A percentile compares a stretch with the other conserved stretches of the same genome.
phyloP scores from a whole-genome alignment of 2,888 invertebrate genomes.

The Aquatica leii region DNA sequence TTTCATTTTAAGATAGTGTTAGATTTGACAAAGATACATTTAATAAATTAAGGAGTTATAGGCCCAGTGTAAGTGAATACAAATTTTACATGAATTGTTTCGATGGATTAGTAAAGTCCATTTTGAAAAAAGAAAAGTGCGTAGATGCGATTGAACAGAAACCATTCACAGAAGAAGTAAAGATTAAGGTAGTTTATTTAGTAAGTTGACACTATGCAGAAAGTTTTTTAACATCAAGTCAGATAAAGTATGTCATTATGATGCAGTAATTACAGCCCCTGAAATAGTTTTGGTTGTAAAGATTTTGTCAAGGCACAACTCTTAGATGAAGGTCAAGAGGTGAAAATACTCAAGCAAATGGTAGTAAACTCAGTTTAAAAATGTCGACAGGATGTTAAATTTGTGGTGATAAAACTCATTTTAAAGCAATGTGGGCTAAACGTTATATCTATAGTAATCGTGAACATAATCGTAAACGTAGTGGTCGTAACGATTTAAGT shows the following conservation, averaged over 20 bases:
- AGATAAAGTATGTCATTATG: conserved; percentile 32
- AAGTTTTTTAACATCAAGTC: conserved; percentile 40
- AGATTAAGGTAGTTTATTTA: background rate
- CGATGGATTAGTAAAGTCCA: too few relatives aligned
- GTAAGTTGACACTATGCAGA: conserved; percentile 38
- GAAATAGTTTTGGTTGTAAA: conserved; percentile 41
- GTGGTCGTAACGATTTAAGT: too few relatives aligned
- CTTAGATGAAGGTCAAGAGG: conserved; percentile 33
- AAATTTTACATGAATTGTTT: too few relatives aligned
- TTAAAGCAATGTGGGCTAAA: background rate
- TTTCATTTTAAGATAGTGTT: too few relatives aligned
- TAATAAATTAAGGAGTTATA: too few relatives aligned
- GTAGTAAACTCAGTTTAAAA: conserved; percentile 6
- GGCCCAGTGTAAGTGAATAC: too few relatives aligned
- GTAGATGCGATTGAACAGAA: background rate
- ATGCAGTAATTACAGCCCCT: conserved; percentile 43
- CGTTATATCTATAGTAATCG: background rate
- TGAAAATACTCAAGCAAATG: background rate
- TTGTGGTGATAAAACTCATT: background rate
- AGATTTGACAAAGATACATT: too few relatives aligned
- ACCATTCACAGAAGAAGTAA: too few relatives aligned
- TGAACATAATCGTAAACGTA: background rate
- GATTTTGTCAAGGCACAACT: conserved; percentile 43
- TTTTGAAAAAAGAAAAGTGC: background rate
- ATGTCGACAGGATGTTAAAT: conserved; percentile 2